Evolutionary conservation across 2,797 vertebrate species (phyloP), one percentile per base, ranked within the genome.

Genomic region (Lagocephalus sceleratus): DNA sequence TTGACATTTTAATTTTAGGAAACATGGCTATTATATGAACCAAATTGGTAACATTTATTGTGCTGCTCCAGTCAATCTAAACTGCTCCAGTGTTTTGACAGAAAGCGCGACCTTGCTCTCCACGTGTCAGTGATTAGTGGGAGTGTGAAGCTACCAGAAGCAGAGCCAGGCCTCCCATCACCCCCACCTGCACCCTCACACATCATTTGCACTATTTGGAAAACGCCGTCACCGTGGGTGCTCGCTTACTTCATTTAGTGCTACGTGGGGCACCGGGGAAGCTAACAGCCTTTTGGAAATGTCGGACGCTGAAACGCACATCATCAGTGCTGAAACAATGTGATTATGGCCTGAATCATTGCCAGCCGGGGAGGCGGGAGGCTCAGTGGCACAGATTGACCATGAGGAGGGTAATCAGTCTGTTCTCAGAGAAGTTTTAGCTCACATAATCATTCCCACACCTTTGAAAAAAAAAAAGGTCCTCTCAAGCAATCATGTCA

Each of bases 231-330:
- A 73, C 60, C 73, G 67, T 68, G 62, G 72, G 53, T 71, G 85
- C 82, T 77, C 79, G 84, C 79, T 88, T 85, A 81, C 83, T 83
- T 87, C 75, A 82, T 85, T 85, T 86, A 73, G 73, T 62, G 78
- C 76, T 58, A 76, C 63, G 69, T 58, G 61, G 66, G 79, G 63
- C 77, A 75, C 68, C 6, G 29, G 69, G 71, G 73, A 66, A 68
- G 52, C 67, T 63, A 70, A 81, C 73, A 73, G 73, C 69, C 67
- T 82, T 79, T 75, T 62, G 68, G 60, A 73, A 61, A 66, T 76
- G 75, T 78, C 45, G 52, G 52, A 69, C 68, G 66, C 84, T 66
- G 70, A 84, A 82, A 78, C 70, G 66, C 75, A 81, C 78, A 84
- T 82, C 79, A 75, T 71, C 81, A 66, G 73, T 74, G 39, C 66